Base-by-base conservation (phyloP, 2,888 invertebrate species). In the Callosobruchus maculatus region DNA sequence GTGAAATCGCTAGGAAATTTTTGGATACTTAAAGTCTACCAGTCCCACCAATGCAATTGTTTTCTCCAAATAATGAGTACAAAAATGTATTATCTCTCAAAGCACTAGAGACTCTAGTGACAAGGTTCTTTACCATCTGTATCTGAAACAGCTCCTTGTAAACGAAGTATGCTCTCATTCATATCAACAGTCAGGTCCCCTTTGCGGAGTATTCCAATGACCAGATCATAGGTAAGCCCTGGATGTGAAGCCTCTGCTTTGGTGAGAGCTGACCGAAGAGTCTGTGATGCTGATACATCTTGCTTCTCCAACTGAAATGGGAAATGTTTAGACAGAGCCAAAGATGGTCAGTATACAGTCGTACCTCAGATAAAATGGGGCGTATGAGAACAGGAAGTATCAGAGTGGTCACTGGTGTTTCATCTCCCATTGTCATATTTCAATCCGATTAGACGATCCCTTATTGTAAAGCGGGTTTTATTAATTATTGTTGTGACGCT, bases 401-500 rank as follows among this genome's bases (percentile, higher is more conserved):
- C 88, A 97, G 92, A 87, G 95, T 94, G 88, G 94, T 93, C 88
- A 95, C 94, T 90, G 95, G 95, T 88, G 95, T 93, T 91, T 96
- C 95, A 92, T 96, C 95, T 89, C 95, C 96, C 97, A 97, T 97
- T 93, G 94, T 95, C 95, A 95, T 95, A 85, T 86, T 86, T 86
- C 77, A 49, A 49, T 49, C 7, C 49, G 49, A 49, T 7, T 49
- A 49, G 49, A 18, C 49, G 49, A 49, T 49, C 49, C 49, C 49
- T 49, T 49, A 49, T 49, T 49, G 4, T 49, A 49, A 49, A 13
- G 49, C 49, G 13, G 49, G 49, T 13, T 49, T 49, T 49, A 49
- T 26, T 26, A 2, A 26, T 7, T 26, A 7, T 49, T 49, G n/a
- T n/a, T 13, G 5, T 49, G 49, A 49, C 49, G 49, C 7, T 13